phyloP scores from a whole-genome alignment of 2,888 invertebrate genomes.

The Tenodera sinensis region DNA sequence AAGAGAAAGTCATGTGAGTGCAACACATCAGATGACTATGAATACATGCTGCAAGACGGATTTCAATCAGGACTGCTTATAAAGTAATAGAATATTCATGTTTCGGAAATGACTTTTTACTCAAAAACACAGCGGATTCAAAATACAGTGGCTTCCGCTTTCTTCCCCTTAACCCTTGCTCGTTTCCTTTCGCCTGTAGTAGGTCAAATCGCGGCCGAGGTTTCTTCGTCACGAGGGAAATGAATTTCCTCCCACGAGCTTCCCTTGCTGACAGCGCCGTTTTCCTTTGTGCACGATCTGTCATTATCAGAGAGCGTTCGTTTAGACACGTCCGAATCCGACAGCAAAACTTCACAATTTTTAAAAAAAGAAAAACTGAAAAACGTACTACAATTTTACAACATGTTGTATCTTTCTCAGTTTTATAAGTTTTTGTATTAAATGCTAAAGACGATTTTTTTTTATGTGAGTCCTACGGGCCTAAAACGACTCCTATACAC shows the following conservation, averaged over 20 bases:
- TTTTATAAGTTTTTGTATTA: too few relatives aligned
- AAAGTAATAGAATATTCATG: neutral
- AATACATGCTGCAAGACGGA: neutral
- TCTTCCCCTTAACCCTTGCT: neutral
- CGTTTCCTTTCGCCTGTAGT: neutral
- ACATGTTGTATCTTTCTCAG: too few relatives aligned
- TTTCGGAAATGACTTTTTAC: neutral
- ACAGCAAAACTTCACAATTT: too few relatives aligned
- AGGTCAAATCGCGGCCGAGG: neutral
- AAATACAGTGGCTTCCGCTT: neutral
- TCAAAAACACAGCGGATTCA: neutral
- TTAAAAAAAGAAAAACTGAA: too few relatives aligned
- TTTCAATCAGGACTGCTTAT: neutral
- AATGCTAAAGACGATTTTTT: too few relatives aligned
- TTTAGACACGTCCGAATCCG: neutral
- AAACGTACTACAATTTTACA: too few relatives aligned
- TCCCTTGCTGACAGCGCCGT: neutral
- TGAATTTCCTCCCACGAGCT: neutral
- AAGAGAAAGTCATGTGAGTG: too few relatives aligned
- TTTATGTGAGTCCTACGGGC: too few relatives aligned
- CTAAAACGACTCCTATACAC: too few relatives aligned
- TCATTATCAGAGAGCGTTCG: neutral
- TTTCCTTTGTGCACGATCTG: neutral
- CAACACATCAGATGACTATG: too few relatives aligned
- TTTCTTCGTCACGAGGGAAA: neutral